A percentile compares a stretch with the other conserved stretches of the same genome.
phyloP scores from a whole-genome alignment of 2,113 vertebrate species.

The Xiphophorus hellerii region DNA sequence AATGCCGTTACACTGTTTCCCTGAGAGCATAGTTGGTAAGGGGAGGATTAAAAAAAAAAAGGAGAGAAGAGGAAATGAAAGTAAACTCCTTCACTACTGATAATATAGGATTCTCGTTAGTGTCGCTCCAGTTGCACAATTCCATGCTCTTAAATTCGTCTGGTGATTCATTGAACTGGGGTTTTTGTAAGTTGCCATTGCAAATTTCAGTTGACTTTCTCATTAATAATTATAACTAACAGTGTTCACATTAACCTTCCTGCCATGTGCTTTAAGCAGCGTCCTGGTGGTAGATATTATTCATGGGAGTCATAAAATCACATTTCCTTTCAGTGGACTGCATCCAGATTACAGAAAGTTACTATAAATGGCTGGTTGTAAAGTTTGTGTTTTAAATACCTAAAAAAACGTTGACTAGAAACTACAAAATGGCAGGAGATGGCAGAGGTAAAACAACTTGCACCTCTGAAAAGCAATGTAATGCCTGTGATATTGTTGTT shows the following conservation, averaged over 20 bases:
- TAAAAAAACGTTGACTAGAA: neutral
- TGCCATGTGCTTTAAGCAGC: neutral
- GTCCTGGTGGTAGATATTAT: neutral
- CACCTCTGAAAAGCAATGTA: too few species aligned
- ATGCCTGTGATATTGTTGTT: too few species aligned
- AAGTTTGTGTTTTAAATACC: neutral
- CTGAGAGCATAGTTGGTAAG: constrained; percentile 16
- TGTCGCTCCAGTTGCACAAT: neutral
- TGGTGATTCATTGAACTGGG: neutral
- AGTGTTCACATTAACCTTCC: neutral
- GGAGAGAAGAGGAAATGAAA: constrained; percentile 7
- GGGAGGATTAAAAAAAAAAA: neutral
- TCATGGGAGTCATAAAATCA: too few species aligned
- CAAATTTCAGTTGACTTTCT: neutral
- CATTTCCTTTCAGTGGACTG: too few species aligned
- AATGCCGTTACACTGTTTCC: constrained; percentile 54
- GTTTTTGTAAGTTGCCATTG: neutral
- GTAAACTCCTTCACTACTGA: neutral
- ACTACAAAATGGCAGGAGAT: too few species aligned
- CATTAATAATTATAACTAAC: neutral
- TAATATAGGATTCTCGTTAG: neutral
- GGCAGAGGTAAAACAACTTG: too few species aligned
- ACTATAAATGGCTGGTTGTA: neutral
- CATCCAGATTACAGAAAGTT: neutral
- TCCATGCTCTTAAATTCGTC: neutral